Evolutionary conservation across 2,888 invertebrate species (phyloP), one percentile per base, ranked within the genome.

Genomic region (Ochlodes sylvanus): DNA sequence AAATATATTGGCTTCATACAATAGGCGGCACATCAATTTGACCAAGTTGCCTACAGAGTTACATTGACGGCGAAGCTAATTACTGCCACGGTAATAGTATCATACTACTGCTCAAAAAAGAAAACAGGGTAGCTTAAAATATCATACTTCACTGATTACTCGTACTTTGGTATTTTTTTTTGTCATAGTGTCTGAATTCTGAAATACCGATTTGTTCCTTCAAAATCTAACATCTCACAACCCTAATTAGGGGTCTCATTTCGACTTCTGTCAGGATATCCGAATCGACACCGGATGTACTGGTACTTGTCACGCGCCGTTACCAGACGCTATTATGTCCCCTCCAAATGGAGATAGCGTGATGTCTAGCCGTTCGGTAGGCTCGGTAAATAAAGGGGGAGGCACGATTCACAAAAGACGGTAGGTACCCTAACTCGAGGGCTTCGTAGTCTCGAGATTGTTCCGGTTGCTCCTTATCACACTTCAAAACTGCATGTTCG

Each of bases 291-390:
- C 77, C 77, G 77, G 81, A 77, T 72, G 72, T 75, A 74, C 74
- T 75, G 42, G 67, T 80, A 76, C 73, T 73, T 74, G 75, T 74
- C 71, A 73, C 69, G 69, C 62, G 55, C 55, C 55, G 61, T 70
- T 71, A 77, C 70, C 69, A 68, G 67, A 70, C 72, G 73, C 72
- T 75, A 75, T 76, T 75, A 76, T 79, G 77, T 78, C 82, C 85
- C 83, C 82, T 81, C 79, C 71, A 79, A 79, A 76, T 76, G 72
- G 71, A 71, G 69, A 73, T 79, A 70, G 77, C 85, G 84, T 87
- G 87, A 81, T 80, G 83, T 81, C 82, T 83, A 84, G 85, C 80
- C 84, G 78, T 86, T 85, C 78, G 78, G 77, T 73, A 81, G 80
- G 78, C 82, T 76, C 74, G 72, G 75, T 78, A 78, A 82, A 67